These are phyloP conservation scores for Callosobruchus maculatus DNA, from an alignment of 2,888 invertebrate species.

Conservation along the genomic window DNA sequence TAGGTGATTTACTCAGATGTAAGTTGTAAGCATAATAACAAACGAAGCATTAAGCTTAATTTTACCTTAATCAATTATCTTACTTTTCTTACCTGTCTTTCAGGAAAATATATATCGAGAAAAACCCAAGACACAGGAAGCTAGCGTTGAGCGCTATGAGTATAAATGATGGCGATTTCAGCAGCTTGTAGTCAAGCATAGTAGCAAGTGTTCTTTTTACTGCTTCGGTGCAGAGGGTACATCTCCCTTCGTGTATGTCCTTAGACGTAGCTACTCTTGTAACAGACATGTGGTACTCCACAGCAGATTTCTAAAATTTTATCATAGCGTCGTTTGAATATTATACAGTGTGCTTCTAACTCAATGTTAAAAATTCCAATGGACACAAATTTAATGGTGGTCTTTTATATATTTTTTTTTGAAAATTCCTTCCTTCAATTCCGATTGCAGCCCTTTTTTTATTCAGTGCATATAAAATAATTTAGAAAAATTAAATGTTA, in stretches of 20 bases:
- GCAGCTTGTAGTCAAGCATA: conserved; percentile 35
- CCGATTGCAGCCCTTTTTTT: too few species aligned
- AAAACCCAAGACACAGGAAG: conserved; percentile 71
- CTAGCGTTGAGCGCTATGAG: conserved; percentile 52
- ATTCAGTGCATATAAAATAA: too few species aligned
- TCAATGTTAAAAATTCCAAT: too few species aligned
- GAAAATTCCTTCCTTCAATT: too few species aligned
- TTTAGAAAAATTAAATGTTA: too few species aligned
- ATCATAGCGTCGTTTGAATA: neutral
- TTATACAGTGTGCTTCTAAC: too few species aligned
- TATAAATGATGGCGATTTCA: conserved; percentile 38
- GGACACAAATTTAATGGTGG: too few species aligned
- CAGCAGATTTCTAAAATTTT: conserved; percentile 48
- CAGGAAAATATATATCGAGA: conserved; percentile 73
- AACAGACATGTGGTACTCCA: conserved; percentile 56
- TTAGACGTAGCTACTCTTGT: conserved; percentile 49
- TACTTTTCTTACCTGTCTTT: conserved; percentile 48
- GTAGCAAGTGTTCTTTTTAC: conserved; percentile 34
- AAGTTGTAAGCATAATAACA: too few species aligned
- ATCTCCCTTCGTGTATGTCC: conserved; percentile 48
- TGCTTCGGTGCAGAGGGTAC: conserved; percentile 39
- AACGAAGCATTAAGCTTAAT: too few species aligned
- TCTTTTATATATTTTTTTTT: too few species aligned
- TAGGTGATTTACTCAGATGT: too few species aligned
- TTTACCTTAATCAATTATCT: too few species aligned